Evolutionary conservation across 2,113 vertebrate species (phyloP).

Genomic region (Centrocercus urophasianus): DNA sequence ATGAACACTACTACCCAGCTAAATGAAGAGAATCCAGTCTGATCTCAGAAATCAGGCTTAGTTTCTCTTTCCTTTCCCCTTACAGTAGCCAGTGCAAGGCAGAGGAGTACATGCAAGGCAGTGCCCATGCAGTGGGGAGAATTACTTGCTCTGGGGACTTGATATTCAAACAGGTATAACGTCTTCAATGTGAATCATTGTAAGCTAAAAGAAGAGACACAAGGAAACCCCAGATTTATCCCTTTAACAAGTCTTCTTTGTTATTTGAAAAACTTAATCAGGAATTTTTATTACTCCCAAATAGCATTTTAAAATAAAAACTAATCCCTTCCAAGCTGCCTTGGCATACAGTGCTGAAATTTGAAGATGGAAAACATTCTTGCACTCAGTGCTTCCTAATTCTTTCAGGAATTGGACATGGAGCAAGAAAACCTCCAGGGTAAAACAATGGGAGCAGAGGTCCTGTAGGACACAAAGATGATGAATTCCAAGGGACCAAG

Average conservation of each 20-base stretch:
- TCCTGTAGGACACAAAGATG: constrained; percentile 60
- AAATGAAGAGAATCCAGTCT: not conserved
- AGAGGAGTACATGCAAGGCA: not conserved
- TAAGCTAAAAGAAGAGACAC: not conserved
- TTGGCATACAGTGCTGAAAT: constrained; percentile 12
- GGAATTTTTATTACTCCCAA: constrained; percentile 49
- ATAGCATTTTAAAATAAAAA: constrained; percentile 60
- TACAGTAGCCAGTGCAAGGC: accelerated
- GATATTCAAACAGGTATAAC: not conserved
- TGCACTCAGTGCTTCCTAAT: constrained; percentile 40
- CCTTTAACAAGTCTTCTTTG: constrained; percentile 7
- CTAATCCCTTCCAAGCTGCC: constrained; percentile 16
- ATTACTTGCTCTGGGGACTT: not conserved
- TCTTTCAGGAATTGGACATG: constrained; percentile 11
- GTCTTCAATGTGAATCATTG: not conserved
- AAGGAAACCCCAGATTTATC: constrained; percentile 2
- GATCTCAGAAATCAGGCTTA: not conserved
- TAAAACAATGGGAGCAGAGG: constrained; percentile 32
- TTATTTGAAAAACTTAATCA: constrained; percentile 47
- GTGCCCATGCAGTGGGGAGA: not conserved
- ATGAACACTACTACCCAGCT: not conserved
- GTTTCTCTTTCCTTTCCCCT: not conserved
- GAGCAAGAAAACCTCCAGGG: constrained; percentile 22
- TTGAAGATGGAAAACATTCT: constrained; percentile 45
- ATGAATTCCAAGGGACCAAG: constrained; percentile 57